Conservation (phyloP, 2,797 vertebrate species). For the Danio kyathit region DNA sequence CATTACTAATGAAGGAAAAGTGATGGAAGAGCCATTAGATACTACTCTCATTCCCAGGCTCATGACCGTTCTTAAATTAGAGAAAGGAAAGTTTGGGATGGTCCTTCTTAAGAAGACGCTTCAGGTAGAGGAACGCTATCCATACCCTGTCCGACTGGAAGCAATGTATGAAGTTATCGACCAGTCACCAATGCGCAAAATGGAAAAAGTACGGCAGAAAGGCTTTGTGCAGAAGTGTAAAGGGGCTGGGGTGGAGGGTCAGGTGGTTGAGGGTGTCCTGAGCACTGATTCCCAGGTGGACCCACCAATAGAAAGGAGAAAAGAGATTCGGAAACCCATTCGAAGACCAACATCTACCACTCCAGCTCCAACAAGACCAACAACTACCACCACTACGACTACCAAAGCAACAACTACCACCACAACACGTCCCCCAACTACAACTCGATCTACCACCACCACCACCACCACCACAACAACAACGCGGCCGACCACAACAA, state of each 20-base stretch:
- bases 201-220: conserved; percentile 94
- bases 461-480: conserved; percentile 65
- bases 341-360: conserved; percentile 74
- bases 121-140: conserved; percentile 96
- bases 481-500: conserved; percentile 71
- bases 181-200: conserved; percentile 89
- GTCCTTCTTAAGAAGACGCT: conserved; percentile 95
- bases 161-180: conserved; percentile 97
- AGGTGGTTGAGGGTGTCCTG: conserved; percentile 78
- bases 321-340: conserved; percentile 70
- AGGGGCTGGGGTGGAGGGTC: conserved; percentile 92
- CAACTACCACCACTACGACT: conserved; percentile 54
- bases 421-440: conserved; percentile 50
- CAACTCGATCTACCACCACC: conserved; percentile 55
- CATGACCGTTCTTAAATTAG: conserved; percentile 93
- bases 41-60: conserved; percentile 89
- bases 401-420: conserved; percentile 68
- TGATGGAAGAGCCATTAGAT: conserved; percentile 92
- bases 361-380: conserved; percentile 62
- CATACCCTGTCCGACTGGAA: conserved; percentile 95
- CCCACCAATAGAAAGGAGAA: conserved; percentile 68
- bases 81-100: conserved; percentile 98
- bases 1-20: conserved; percentile 90
- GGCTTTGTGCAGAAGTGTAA: conserved; percentile 95
- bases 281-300: conserved; percentile 59